Evolutionary conservation across 1,140 invertebrate species (phyloP).

Genomic region (Brachionus manjavacas): DNA sequence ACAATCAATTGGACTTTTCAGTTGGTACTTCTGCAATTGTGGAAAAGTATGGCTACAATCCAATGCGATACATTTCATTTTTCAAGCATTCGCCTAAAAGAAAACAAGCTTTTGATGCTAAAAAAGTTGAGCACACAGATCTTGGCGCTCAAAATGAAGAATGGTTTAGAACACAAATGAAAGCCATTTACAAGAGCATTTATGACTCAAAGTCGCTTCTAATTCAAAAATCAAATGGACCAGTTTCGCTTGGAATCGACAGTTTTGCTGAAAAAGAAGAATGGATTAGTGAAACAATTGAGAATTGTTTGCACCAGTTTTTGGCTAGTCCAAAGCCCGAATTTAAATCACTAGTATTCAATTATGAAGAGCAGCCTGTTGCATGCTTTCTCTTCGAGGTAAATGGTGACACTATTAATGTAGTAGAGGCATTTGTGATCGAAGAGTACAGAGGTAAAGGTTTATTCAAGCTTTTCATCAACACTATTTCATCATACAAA

Average conservation of each 20-base stretch:
- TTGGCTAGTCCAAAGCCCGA: not conserved
- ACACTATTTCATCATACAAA: slow-evolving; percentile 5
- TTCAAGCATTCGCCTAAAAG: not conserved
- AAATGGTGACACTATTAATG: not conserved
- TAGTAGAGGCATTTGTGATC: not conserved
- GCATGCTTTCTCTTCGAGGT: not conserved
- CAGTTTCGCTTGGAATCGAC: not conserved
- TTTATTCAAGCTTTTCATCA: not conserved
- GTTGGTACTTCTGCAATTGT: not conserved
- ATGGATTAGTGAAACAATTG: not conserved
- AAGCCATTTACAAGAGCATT: not conserved
- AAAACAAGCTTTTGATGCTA: not conserved
- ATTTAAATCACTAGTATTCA: not conserved
- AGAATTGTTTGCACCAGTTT: not conserved
- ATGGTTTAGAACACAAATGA: not conserved
- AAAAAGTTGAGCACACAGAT: not conserved
- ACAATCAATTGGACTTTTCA: not conserved
- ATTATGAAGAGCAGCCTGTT: not conserved
- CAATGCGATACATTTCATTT: not conserved
- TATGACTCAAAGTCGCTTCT: not conserved
- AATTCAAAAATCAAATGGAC: not conserved
- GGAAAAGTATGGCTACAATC: not conserved
- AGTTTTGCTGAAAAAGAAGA: not conserved
- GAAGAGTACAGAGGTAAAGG: not conserved
- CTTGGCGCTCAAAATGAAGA: not conserved